These are phyloP conservation scores for Oscheius sp. DNA, from an alignment of 2,888 invertebrate genomes.

Conservation along the genomic window DNA sequence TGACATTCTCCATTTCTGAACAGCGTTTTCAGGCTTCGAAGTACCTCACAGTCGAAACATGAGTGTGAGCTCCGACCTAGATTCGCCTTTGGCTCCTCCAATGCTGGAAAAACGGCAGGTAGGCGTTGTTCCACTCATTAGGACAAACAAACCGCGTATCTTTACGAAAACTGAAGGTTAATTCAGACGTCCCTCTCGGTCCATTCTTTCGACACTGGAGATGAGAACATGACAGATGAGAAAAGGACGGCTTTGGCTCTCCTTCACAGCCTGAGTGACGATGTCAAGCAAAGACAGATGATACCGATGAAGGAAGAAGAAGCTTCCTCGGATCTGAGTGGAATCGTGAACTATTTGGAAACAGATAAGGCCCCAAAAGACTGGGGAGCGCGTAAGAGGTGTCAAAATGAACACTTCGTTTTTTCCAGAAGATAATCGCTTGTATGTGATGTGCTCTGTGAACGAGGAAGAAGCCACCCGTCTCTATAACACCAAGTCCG, in stretches of 20 bases:
- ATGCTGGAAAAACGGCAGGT: not conserved
- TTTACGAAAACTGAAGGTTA: not conserved
- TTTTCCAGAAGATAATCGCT: conserved; percentile 36
- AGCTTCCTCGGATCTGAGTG: conserved; percentile 54
- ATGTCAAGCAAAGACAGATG: conserved; percentile 46
- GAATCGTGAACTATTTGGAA: conserved; percentile 69
- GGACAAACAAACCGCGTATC: not conserved
- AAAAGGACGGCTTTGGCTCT: conserved; percentile 22
- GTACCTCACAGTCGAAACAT: not conserved
- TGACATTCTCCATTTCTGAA: too few species aligned
- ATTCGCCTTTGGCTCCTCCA: conserved; percentile 1
- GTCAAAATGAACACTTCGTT: not conserved
- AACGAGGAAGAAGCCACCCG: conserved; percentile 29
- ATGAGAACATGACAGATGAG: conserved; percentile 21
- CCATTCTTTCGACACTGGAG: conserved; percentile 3
- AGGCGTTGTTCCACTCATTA: not conserved
- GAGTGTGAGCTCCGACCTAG: conserved; percentile 14
- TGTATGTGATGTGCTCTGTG: conserved; percentile 36
- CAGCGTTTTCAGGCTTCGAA: not conserved
- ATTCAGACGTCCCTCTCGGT: conserved; percentile 14
- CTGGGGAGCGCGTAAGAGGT: conserved; percentile 30
- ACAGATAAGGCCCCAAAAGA: conserved; percentile 43
- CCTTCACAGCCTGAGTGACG: conserved; percentile 39
- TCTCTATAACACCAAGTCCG: conserved; percentile 6
- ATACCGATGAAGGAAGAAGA: conserved; percentile 45